Percentiles rank a stretch among this genome's conserved stretches.
Evolutionary conservation across 2,888 invertebrate species (phyloP).

Genomic region (Heliconius ismenius): DNA sequence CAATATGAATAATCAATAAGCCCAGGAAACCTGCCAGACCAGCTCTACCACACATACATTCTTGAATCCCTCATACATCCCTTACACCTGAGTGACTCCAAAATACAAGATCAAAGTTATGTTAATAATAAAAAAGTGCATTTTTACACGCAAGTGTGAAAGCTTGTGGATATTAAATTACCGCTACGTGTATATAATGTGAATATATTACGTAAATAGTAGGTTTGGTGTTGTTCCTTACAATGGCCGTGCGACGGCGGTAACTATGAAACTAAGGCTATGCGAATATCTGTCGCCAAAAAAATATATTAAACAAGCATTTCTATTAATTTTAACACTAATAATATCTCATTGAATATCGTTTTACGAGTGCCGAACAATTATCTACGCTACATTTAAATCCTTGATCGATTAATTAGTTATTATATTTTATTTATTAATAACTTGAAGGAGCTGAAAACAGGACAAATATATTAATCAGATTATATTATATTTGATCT

Average conservation of each 20-base stretch:
- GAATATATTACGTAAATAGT: conserved; percentile 46
- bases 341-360: conserved; percentile 68
- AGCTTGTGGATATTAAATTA: conserved; percentile 53
- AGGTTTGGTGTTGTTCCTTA: conserved; percentile 76
- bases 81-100: conserved; percentile 64
- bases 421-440: background rate
- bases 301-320: conserved; percentile 53
- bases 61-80: conserved; percentile 56
- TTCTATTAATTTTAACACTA: conserved; percentile 52
- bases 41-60: conserved; percentile 58
- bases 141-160: conserved; percentile 68
- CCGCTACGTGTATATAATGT: conserved; percentile 52
- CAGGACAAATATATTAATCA: background rate
- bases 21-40: conserved; percentile 57
- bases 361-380: conserved; percentile 31
- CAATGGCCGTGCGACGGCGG: conserved; percentile 67
- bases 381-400: conserved; percentile 27
- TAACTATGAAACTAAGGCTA: conserved; percentile 68
- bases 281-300: conserved; percentile 50
- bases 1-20: conserved; percentile 69
- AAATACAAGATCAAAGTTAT: conserved; percentile 72
- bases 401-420: conserved; percentile 12
- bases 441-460: background rate
- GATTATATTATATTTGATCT: conserved; percentile 29
- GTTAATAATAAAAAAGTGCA: conserved; percentile 69